A percentile compares a stretch with the other conserved stretches of the same genome.
Evolutionary conservation across 2,113 vertebrate species (phyloP).

Genomic region (Triplophysa siluroides): DNA sequence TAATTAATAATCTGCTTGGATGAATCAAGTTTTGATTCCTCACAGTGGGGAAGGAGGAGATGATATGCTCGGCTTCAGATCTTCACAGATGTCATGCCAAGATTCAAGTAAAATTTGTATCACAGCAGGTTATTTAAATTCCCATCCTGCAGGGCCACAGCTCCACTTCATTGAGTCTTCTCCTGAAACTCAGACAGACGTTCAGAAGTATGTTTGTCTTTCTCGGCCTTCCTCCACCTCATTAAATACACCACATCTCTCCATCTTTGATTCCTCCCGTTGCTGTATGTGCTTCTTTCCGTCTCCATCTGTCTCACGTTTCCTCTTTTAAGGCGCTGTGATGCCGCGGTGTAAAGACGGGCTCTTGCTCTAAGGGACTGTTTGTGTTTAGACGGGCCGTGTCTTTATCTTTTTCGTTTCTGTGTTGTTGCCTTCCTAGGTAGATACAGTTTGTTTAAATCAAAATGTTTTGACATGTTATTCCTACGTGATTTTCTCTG

Average conservation of each 20-base stretch:
- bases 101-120: constrained; percentile 2
- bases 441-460: neutral
- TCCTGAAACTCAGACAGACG: neutral
- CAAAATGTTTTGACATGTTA: constrained; percentile 6
- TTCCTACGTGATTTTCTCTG: neutral
- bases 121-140: constrained; percentile 8
- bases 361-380: constrained; percentile 7
- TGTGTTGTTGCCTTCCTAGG: neutral
- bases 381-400: constrained; percentile 14
- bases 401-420: constrained; percentile 21
- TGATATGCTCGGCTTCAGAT: neutral
- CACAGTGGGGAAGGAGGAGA: constrained; percentile 12
- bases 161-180: constrained; percentile 9
- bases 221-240: constrained; percentile 1
- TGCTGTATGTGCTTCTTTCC: constrained; percentile 2
- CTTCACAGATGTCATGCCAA: neutral
- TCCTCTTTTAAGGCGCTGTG: constrained; percentile 7
- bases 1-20: too few species aligned
- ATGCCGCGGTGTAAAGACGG: constrained; percentile 10
- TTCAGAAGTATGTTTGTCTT: constrained; percentile 10
- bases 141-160: neutral
- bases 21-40: neutral
- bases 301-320: constrained; percentile 23
- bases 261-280: neutral
- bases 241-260: constrained; percentile 1